Conservation (phyloP, 2,888 invertebrate genomes). For the Tuberolachnus salignus region DNA sequence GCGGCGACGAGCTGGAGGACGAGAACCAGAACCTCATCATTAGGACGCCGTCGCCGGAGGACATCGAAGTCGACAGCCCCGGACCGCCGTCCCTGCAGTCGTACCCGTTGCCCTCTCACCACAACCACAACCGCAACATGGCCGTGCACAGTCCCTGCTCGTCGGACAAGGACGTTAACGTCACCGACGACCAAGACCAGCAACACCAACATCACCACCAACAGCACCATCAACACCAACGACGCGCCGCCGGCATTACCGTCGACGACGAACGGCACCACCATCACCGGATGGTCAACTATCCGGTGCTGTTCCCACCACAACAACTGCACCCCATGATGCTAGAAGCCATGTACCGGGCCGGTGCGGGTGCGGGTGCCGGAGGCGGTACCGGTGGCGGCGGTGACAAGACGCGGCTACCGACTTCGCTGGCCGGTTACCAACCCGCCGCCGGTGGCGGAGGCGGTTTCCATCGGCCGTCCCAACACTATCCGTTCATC, state of each 20-base stretch:
- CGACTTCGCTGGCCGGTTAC: conserved; percentile 67
- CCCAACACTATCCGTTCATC: conserved; percentile 64
- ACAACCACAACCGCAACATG: neutral
- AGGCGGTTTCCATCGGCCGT: conserved; percentile 64
- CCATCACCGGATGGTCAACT: conserved; percentile 45
- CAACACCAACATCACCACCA: neutral
- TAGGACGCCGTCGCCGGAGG: conserved; percentile 61
- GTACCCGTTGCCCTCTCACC: conserved; percentile 44
- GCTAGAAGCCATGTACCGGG: conserved; percentile 73
- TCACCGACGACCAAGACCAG: conserved; percentile 13
- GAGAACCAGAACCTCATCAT: conserved; percentile 83
- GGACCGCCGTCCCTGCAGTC: conserved; percentile 54
- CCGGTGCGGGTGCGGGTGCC: conserved; percentile 64
- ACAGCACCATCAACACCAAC: neutral
- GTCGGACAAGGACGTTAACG: conserved; percentile 30
- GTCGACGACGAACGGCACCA: conserved; percentile 33
- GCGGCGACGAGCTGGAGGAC: conserved; percentile 72
- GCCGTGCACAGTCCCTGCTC: conserved; percentile 15
- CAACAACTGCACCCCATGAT: conserved; percentile 74
- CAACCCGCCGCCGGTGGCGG: conserved; percentile 62
- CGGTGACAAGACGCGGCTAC: conserved; percentile 67
- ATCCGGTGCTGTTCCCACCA: conserved; percentile 65
- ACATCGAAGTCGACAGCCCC: conserved; percentile 55
- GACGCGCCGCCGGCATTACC: neutral
- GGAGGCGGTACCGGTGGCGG: conserved; percentile 13